Percentiles rank a stretch among this genome's conserved stretches.
Evolutionary conservation across 2,888 invertebrate genomes (phyloP).

Genomic region (Gandaritis pyraliata): DNA sequence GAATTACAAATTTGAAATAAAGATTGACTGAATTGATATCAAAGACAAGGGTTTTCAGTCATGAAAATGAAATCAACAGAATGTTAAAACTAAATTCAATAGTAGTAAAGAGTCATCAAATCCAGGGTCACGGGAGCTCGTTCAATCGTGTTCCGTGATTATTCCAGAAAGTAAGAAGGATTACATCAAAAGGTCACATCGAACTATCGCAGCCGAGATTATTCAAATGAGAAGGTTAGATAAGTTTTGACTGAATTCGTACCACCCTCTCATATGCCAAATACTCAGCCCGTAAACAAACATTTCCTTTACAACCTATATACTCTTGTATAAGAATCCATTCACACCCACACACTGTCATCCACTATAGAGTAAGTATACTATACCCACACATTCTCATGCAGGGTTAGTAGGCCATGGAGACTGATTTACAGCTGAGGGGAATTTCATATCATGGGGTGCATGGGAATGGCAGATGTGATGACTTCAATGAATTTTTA

Average conservation of each 20-base stretch:
- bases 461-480: constrained; percentile 36
- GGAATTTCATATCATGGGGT: constrained; percentile 42
- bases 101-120: not conserved
- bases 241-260: constrained; percentile 2
- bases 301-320: not conserved
- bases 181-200: not conserved
- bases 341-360: constrained; percentile 25
- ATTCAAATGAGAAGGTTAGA: not conserved
- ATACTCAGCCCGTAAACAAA: constrained; percentile 23
- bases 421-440: constrained; percentile 32
- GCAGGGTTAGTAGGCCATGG: constrained; percentile 35
- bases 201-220: not conserved
- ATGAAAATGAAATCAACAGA: not conserved
- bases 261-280: constrained; percentile 5
- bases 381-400: constrained; percentile 17
- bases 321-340: constrained; percentile 10
- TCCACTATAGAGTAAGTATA: not conserved
- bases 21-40: not conserved
- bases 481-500: constrained; percentile 36
- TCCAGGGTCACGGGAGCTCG: not conserved
- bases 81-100: not conserved
- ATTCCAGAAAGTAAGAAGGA: not conserved
- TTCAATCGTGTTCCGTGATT: not conserved
- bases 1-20: no score
- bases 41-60: not conserved